A percentile compares a stretch with the other conserved stretches of the same genome.
These are phyloP conservation scores for Caracal caracal DNA, from an alignment of 2,113 vertebrate species.

Conservation along the genomic window DNA sequence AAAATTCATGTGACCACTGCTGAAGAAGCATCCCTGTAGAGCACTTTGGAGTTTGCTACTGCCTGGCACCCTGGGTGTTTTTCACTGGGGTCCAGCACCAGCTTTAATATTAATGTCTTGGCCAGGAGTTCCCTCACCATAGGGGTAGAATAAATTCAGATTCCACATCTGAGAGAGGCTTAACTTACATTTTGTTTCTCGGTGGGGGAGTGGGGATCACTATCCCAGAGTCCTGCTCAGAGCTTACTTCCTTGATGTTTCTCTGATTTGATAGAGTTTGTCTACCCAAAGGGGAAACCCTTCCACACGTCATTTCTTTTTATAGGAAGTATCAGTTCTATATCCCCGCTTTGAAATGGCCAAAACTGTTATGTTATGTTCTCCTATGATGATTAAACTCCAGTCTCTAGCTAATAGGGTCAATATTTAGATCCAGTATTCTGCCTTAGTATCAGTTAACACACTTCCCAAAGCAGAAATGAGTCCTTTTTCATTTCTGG, in stretches of 20 bases:
- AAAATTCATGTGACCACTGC: not conserved
- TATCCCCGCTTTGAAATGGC: not conserved
- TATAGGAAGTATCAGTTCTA: not conserved
- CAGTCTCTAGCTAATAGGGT: not conserved
- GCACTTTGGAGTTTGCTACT: not conserved
- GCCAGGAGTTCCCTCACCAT: not conserved
- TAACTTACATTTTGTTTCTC: slow-evolving; percentile 5
- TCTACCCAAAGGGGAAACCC: not conserved
- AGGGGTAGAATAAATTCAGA: slow-evolving; percentile 27
- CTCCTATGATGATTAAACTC: not conserved
- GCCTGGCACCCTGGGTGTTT: not conserved
- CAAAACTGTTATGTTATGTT: not conserved
- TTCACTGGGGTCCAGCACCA: not conserved
- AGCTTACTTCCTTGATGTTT: not conserved
- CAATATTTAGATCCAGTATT: not conserved
- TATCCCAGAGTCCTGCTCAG: not conserved
- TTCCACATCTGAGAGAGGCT: not conserved
- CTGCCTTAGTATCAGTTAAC: not conserved
- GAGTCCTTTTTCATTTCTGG: not conserved
- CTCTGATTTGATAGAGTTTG: not conserved
- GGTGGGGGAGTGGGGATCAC: not conserved
- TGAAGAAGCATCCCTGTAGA: not conserved
- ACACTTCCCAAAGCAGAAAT: not conserved
- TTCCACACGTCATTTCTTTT: slow-evolving; percentile 1
- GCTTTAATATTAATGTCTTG: slow-evolving; percentile 39